Conservation (phyloP, 2,888 invertebrate genomes). For the Polia nebulosa region DNA sequence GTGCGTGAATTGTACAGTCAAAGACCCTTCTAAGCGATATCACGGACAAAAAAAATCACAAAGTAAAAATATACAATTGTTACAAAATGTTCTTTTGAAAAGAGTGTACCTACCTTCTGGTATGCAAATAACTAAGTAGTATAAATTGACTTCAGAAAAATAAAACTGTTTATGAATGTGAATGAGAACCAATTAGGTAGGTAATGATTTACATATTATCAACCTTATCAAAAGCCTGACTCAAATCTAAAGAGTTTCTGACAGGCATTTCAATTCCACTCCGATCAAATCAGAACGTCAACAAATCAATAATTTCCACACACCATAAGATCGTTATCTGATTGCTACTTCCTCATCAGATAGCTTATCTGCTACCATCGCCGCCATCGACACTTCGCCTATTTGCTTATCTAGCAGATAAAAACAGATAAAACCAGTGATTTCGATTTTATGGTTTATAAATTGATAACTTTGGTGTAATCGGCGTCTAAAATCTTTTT, state of each 20-base stretch:
- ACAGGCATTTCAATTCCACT: constrained; percentile 36
- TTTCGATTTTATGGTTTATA: constrained; percentile 59
- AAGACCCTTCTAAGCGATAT: not conserved
- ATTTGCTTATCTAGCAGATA: constrained; percentile 69
- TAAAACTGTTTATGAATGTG: not conserved
- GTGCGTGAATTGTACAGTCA: constrained; percentile 8
- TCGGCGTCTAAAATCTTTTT: constrained; percentile 50
- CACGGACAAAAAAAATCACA: not conserved
- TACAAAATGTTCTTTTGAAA: not conserved
- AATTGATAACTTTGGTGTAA: constrained; percentile 57
- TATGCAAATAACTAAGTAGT: not conserved
- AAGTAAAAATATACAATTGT: not conserved
- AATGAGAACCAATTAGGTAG: not conserved
- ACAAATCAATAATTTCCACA: constrained; percentile 58
- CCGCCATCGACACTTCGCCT: constrained; percentile 66
- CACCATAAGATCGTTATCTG: constrained; percentile 56
- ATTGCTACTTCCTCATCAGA: constrained; percentile 70
- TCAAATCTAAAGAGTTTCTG: constrained; percentile 42
- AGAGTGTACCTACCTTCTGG: not conserved
- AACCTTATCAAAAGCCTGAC: constrained; percentile 41
- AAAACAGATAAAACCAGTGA: constrained; percentile 59
- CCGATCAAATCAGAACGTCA: constrained; percentile 43
- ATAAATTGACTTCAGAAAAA: not conserved
- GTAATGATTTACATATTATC: constrained; percentile 20
- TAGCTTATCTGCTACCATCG: constrained; percentile 68